Base-by-base conservation (phyloP, 2,113 vertebrate species). In the Laterallus jamaicensis region DNA sequence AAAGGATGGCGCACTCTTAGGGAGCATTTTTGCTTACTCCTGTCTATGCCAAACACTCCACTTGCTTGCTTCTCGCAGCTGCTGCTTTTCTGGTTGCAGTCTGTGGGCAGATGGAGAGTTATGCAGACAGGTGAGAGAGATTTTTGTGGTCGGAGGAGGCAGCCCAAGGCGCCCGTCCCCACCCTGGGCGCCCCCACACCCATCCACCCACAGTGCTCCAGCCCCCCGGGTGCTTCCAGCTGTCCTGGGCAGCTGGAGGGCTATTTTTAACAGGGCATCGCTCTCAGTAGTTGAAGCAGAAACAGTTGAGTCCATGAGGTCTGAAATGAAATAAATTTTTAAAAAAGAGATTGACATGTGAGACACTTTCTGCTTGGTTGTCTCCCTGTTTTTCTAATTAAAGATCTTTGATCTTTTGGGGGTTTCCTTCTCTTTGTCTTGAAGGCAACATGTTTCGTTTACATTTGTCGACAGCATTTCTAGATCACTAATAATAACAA, bases 191-290 rank as follows among this genome's bases (percentile, higher is more conserved):
- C 74, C 92, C 88, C 69, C 67, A 20, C 77, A 39, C 47, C 2
- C 1, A 73, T 71, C 82, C 76, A 81, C 84, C 67, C 40, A 0
- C 64, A 55, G 49, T 5, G 28, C 75, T 90, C 40, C 5, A 0
- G 32, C 42, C 92, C 69, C 70, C 15, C 14, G 17, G 3, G 75
- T 18, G 4, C 76, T 55, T 92, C 73, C 91, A 95, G 88, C 90
- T 95, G 86, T 92, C 92, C 12, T 16, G 80, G 76, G 82, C 70
- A 74, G 83, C 91, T 94, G 93, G 87, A 95, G 88, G 21, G 60
- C 25, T 86, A 95, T 88, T 92, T 83, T 96, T 91, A 80, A 87
- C 35, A 28, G 52, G 35, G 13, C n/a, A 52, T 71, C 1, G 1
- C 7, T 6, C 21, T 74, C 62, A 12, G 1, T 29, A 58, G 54